Conservation (phyloP, 2,888 invertebrate genomes). For the Pinctada fucata region DNA sequence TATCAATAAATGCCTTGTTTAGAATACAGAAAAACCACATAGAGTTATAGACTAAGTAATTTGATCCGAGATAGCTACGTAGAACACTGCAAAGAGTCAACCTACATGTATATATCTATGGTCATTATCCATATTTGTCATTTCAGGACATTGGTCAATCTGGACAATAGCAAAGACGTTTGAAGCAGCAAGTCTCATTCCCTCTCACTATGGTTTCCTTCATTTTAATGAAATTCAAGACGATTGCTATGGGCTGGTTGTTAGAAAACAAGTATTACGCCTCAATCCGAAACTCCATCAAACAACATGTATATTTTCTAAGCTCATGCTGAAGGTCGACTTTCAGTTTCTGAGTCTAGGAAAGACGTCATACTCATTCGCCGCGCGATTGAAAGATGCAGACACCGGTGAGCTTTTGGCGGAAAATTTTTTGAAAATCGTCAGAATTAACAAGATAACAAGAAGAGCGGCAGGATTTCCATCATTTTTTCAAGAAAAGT, state of each 20-base stretch:
- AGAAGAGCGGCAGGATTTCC: slow-evolving; percentile 22
- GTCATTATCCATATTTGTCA: no score
- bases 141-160: slow-evolving; percentile 15
- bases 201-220: slow-evolving; percentile 20
- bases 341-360: slow-evolving; percentile 7
- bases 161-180: slow-evolving; percentile 22
- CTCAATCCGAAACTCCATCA: slow-evolving; percentile 11
- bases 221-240: neutral
- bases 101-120: neutral
- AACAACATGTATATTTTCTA: neutral
- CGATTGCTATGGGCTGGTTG: slow-evolving; percentile 2
- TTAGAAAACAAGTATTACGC: slow-evolving; percentile 6
- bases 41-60: no score
- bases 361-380: slow-evolving; percentile 12
- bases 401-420: slow-evolving; percentile 15
- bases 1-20: no score
- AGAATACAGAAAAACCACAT: no score
- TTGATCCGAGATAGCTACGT: no score
- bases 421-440: slow-evolving; percentile 16
- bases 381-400: slow-evolving; percentile 6
- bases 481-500: neutral
- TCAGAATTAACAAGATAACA: slow-evolving; percentile 9
- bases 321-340: slow-evolving; percentile 5
- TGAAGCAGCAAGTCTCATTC: slow-evolving; percentile 17
- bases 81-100: no score